Evolutionary conservation across 2,113 vertebrate species (phyloP).

Genomic region (Leuciscus idus): DNA sequence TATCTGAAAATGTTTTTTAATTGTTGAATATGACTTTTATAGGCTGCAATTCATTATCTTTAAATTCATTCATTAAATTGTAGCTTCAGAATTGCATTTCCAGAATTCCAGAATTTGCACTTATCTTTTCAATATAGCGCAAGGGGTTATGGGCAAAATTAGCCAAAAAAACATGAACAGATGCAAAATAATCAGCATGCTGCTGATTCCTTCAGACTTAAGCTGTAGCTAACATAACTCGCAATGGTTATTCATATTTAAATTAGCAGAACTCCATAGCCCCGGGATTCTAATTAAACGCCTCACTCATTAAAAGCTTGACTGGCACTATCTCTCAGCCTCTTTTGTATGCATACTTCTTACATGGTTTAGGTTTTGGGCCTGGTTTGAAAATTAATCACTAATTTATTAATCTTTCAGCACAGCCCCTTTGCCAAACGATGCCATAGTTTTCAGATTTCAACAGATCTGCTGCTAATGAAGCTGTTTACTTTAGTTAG

Average conservation of each 20-base stretch:
- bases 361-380: conserved; percentile 1
- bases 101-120: too few relatives aligned
- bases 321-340: conserved; percentile 19
- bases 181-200: not conserved
- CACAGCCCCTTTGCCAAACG: not conserved
- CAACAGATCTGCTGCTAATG: conserved; percentile 40
- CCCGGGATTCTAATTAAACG: not conserved
- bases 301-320: conserved; percentile 26
- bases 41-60: too few relatives aligned
- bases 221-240: not conserved
- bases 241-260: conserved; percentile 17
- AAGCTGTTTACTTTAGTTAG: conserved; percentile 26
- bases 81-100: not conserved
- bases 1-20: too few relatives aligned
- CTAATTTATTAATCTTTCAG: conserved; percentile 12
- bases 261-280: conserved; percentile 9
- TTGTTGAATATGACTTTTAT: too few relatives aligned
- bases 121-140: not conserved
- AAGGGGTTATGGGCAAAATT: not conserved
- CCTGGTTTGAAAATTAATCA: conserved; percentile 20
- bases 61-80: not conserved
- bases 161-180: not conserved
- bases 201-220: not conserved
- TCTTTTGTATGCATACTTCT: conserved; percentile 11
- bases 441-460: not conserved